These are phyloP conservation scores for Nymphalis io DNA, from an alignment of 1,140 invertebrate genomes.

Conservation along the genomic window DNA sequence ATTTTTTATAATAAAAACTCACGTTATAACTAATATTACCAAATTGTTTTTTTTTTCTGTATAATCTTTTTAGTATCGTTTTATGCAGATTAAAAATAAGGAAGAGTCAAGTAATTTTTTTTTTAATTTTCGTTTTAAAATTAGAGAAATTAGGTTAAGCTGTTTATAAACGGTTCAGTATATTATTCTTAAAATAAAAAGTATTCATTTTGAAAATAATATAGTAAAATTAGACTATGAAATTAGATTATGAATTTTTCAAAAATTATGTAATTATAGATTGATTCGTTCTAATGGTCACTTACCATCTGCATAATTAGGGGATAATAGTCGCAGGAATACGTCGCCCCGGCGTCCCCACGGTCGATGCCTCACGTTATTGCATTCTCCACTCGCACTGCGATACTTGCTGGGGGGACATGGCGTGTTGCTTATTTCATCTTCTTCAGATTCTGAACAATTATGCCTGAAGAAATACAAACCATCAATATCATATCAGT, in stretches of 20 bases:
- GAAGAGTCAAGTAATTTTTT: not conserved
- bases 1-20: too few species aligned
- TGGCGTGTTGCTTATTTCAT: constrained; percentile 68
- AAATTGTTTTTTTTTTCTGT: too few species aligned
- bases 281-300: constrained; percentile 8
- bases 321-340: constrained; percentile 89
- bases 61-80: too few species aligned
- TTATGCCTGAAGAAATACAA: constrained; percentile 49
- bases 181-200: too few species aligned
- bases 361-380: constrained; percentile 93
- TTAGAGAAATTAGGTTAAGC: not conserved
- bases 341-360: constrained; percentile 94
- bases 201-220: too few species aligned
- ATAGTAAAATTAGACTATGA: too few species aligned
- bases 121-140: not conserved
- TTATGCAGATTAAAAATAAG: too few species aligned
- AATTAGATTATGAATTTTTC: too few species aligned
- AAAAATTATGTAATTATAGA: too few species aligned
- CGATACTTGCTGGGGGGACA: constrained; percentile 90
- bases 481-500: too few species aligned
- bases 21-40: too few species aligned
- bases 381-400: constrained; percentile 94
- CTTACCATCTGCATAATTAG: constrained; percentile 93
- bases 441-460: constrained; percentile 55
- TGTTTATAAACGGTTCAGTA: too few species aligned